Conservation (phyloP, 2,888 invertebrate species). For the Rhagophthalmus giganteus region DNA sequence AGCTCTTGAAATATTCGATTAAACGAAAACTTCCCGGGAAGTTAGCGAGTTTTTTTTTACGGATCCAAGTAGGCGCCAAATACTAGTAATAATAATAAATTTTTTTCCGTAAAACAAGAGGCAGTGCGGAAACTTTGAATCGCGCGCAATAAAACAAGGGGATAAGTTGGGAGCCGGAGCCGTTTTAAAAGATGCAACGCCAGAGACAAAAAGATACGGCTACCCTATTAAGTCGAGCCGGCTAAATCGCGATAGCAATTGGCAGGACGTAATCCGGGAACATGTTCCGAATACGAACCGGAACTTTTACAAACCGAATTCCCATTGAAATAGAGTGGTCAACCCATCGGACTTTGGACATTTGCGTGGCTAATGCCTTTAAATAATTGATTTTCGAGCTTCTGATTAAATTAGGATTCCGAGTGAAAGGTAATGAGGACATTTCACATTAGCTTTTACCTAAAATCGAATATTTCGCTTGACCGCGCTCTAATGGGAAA, state of each 20-base stretch:
- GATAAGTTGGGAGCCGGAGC: slow-evolving; percentile 12
- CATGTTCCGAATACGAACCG: slow-evolving; percentile 26
- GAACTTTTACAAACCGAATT: slow-evolving; percentile 26
- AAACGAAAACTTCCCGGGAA: slow-evolving; percentile 1
- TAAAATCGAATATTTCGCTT: slow-evolving; percentile 6
- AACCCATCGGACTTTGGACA: slow-evolving; percentile 20
- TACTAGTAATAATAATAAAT: slow-evolving; percentile 14
- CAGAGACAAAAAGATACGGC: slow-evolving; percentile 20
- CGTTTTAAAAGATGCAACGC: slow-evolving; percentile 14
- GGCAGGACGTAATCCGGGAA: slow-evolving; percentile 29
- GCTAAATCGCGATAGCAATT: slow-evolving; percentile 27
- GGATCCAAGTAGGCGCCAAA: slow-evolving; percentile 8
- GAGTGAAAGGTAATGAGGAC: slow-evolving; percentile 24
- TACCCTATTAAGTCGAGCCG: slow-evolving; percentile 24
- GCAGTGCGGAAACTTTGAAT: slow-evolving; percentile 14
- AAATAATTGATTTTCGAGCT: slow-evolving; percentile 29
- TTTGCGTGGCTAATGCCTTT: slow-evolving; percentile 27
- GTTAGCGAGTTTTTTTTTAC: slow-evolving; percentile 7
- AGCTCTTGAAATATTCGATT: slow-evolving; percentile 5
- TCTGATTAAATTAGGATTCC: slow-evolving; percentile 24
- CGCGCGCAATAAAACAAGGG: slow-evolving; percentile 15
- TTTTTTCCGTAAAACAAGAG: slow-evolving; percentile 16
- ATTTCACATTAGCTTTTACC: slow-evolving; percentile 21
- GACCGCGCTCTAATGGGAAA: slow-evolving; percentile 8
- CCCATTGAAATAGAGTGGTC: slow-evolving; percentile 25